A percentile compares a stretch with the other conserved stretches of the same genome.
Evolutionary conservation across 2,113 vertebrate species (phyloP).

Genomic region (Pithys albifrons): DNA sequence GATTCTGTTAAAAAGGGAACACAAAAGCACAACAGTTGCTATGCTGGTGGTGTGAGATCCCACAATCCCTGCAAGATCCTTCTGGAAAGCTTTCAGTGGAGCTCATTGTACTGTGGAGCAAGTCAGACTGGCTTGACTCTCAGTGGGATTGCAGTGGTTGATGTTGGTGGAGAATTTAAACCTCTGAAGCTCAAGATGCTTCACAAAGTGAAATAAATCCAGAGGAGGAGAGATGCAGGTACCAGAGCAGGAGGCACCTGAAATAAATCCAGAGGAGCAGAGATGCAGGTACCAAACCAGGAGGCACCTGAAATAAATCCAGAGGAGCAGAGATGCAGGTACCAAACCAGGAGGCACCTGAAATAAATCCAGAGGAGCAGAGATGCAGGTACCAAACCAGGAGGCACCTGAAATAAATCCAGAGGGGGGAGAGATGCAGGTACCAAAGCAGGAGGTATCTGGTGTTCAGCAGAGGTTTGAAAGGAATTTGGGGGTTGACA

Average conservation of each 20-base stretch:
- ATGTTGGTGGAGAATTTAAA: background rate
- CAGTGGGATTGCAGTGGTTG: background rate
- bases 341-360: background rate
- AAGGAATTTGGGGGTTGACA: background rate
- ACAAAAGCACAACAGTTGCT: background rate
- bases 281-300: too few relatives aligned
- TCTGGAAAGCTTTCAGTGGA: background rate
- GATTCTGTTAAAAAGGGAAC: background rate
- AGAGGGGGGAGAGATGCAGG: background rate
- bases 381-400: too few relatives aligned
- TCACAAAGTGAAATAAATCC: background rate
- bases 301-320: too few relatives aligned
- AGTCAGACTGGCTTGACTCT: background rate
- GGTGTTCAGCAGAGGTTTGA: background rate
- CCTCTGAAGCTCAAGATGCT: background rate
- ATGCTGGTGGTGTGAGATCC: background rate
- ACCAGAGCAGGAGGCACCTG: too few relatives aligned
- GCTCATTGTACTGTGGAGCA: background rate
- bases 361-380: too few relatives aligned
- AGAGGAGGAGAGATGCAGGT: too few relatives aligned
- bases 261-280: too few relatives aligned
- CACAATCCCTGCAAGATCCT: background rate
- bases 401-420: too few relatives aligned
- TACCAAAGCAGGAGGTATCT: background rate
- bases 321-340: background rate